These are phyloP conservation scores for Cygnus atratus DNA, from an alignment of 2,113 vertebrate genomes.

Conservation along the genomic window DNA sequence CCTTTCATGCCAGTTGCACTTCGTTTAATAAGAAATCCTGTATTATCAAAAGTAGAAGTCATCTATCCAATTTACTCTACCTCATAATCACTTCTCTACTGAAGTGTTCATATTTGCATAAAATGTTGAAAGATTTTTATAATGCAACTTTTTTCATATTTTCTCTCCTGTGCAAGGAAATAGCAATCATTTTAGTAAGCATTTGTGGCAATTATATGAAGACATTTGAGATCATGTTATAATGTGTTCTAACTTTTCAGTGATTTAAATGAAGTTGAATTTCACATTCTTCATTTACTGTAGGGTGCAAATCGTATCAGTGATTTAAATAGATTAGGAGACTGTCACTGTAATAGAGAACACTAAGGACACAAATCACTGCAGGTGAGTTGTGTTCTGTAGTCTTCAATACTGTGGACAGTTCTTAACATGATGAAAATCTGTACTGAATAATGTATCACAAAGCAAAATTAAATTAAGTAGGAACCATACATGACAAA, in stretches of 20 bases:
- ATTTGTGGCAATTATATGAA: not conserved
- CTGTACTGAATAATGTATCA: not conserved
- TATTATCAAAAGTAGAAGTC: not conserved
- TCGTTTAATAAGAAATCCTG: not conserved
- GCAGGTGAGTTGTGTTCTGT: not conserved
- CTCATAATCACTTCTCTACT: not conserved
- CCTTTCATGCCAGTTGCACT: not conserved
- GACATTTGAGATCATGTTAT: not conserved
- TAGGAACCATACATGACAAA: not conserved
- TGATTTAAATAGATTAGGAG: not conserved
- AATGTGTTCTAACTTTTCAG: not conserved
- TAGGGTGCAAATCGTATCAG: not conserved
- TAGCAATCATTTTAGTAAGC: not conserved
- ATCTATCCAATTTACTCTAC: not conserved
- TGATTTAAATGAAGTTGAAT: not conserved
- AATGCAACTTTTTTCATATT: not conserved
- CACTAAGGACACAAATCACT: not conserved
- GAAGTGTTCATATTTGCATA: slow-evolving; percentile 9
- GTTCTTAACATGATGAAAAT: not conserved
- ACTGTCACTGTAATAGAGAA: not conserved
- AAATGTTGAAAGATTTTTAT: not conserved
- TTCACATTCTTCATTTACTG: not conserved
- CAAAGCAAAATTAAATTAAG: not conserved
- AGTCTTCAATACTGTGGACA: not conserved
- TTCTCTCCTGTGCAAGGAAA: not conserved